Percentiles rank a stretch among this genome's conserved stretches.
These are phyloP conservation scores for Dipus sagitta DNA, from an alignment of 2,797 vertebrate species.

Conservation along the genomic window DNA sequence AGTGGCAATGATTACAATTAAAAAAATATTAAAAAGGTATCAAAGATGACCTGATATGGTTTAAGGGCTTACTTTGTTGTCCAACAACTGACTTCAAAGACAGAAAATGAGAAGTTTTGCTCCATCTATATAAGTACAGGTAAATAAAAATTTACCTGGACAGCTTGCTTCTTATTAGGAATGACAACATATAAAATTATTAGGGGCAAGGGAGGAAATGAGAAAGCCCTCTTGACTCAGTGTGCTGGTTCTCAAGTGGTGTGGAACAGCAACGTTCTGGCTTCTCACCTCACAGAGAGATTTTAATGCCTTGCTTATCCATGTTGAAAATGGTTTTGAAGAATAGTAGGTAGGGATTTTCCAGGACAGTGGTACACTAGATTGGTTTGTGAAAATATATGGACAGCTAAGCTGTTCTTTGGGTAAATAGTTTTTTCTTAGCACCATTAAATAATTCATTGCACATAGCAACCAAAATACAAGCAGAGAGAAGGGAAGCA, in stretches of 20 bases:
- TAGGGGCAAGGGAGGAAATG: neutral
- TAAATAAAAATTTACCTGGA: slow-evolving; percentile 57
- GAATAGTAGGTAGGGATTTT: slow-evolving; percentile 64
- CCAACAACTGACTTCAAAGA: slow-evolving; percentile 17
- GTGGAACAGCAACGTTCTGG: slow-evolving; percentile 16
- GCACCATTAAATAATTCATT: slow-evolving; percentile 52
- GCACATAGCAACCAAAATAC: slow-evolving; percentile 31
- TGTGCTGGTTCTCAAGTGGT: neutral
- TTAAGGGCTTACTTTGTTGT: neutral
- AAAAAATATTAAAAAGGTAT: neutral
- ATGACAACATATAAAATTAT: slow-evolving; percentile 58
- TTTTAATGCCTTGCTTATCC: slow-evolving; percentile 66
- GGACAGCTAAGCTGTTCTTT: slow-evolving; percentile 58
- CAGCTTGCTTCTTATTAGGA: slow-evolving; percentile 43
- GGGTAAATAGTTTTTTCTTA: slow-evolving; percentile 60
- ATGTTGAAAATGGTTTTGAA: slow-evolving; percentile 76
- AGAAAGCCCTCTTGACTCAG: slow-evolving; percentile 20
- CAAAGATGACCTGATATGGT: neutral
- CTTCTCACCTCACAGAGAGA: slow-evolving; percentile 42
- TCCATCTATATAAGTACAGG: slow-evolving; percentile 15
- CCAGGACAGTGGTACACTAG: slow-evolving; percentile 63
- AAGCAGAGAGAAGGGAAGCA: slow-evolving; percentile 19
- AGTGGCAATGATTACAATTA: neutral
- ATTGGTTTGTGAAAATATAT: slow-evolving; percentile 64
- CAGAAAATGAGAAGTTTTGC: slow-evolving; percentile 28